Evolutionary conservation across 2,888 invertebrate genomes (phyloP).

Genomic region (Hofmannophila pseudospretella): DNA sequence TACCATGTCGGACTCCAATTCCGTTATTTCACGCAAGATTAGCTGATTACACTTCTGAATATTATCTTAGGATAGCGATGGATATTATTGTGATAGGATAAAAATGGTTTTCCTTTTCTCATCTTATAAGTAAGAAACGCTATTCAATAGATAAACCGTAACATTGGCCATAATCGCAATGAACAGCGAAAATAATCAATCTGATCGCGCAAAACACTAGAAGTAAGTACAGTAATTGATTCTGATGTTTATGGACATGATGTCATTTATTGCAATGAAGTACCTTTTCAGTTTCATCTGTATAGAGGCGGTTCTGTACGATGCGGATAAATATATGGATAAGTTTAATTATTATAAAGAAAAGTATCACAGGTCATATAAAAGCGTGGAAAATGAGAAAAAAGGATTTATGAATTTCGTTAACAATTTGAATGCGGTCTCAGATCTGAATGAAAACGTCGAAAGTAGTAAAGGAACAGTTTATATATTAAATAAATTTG

Average conservation of each 20-base stretch:
- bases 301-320: conserved; percentile 11
- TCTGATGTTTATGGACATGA: conserved; percentile 8
- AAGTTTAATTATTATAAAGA: conserved; percentile 36
- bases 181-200: conserved; percentile 11
- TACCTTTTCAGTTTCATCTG: neutral
- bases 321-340: conserved; percentile 16
- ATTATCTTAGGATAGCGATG: conserved; percentile 16
- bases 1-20: conserved; percentile 34
- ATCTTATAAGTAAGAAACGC: conserved; percentile 6
- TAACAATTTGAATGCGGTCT: conserved; percentile 33
- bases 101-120: conserved; percentile 5
- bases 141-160: conserved; percentile 9
- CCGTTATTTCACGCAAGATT: conserved; percentile 42
- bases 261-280: conserved; percentile 1
- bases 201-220: conserved; percentile 7
- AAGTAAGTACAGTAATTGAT: conserved; percentile 7
- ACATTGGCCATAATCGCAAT: conserved; percentile 8
- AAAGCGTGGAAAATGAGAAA: conserved; percentile 22
- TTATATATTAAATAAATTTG: conserved; percentile 41
- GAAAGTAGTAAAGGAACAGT: conserved; percentile 22
- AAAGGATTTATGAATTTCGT: conserved; percentile 34
- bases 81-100: conserved; percentile 12
- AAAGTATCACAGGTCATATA: conserved; percentile 37
- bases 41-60: conserved; percentile 32
- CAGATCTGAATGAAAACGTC: conserved; percentile 31